phyloP scores from a whole-genome alignment of 2,113 vertebrate species.

The Callocephalon fimbriatum region DNA sequence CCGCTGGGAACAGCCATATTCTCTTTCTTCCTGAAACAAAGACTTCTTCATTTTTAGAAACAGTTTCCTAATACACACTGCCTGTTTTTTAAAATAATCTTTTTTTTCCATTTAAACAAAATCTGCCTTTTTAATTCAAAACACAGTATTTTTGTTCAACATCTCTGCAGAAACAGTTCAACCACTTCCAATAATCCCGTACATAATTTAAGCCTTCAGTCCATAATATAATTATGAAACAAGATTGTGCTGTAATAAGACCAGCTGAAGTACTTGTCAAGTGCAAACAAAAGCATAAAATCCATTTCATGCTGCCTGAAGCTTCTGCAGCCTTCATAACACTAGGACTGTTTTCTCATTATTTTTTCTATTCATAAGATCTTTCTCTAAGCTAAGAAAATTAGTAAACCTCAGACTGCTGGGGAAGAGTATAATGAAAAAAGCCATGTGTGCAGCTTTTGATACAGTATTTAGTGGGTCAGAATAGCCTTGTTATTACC shows the following conservation, averaged over 20 bases:
- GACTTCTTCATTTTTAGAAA: background rate
- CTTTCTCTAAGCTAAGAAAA: background rate
- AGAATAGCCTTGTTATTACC: background rate
- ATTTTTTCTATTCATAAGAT: background rate
- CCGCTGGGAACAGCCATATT: background rate
- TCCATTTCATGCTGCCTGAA: background rate
- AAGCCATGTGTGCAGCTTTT: background rate
- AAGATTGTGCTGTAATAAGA: background rate
- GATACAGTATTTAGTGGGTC: background rate
- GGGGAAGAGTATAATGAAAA: background rate
- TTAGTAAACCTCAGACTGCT: background rate
- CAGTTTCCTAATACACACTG: background rate
- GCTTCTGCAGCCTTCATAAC: background rate
- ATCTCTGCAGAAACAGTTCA: background rate
- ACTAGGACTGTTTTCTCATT: background rate
- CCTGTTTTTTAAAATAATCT: background rate
- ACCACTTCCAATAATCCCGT: background rate
- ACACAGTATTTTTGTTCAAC: background rate
- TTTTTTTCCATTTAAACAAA: background rate
- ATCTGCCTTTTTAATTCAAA: background rate
- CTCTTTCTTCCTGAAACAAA: background rate
- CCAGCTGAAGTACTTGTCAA: background rate
- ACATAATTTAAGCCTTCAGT: background rate
- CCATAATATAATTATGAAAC: background rate
- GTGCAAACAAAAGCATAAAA: background rate